Evolutionary conservation across 2,888 invertebrate genomes (phyloP), one percentile per base, ranked within the genome.

Genomic region (Luffia ferchaultella): DNA sequence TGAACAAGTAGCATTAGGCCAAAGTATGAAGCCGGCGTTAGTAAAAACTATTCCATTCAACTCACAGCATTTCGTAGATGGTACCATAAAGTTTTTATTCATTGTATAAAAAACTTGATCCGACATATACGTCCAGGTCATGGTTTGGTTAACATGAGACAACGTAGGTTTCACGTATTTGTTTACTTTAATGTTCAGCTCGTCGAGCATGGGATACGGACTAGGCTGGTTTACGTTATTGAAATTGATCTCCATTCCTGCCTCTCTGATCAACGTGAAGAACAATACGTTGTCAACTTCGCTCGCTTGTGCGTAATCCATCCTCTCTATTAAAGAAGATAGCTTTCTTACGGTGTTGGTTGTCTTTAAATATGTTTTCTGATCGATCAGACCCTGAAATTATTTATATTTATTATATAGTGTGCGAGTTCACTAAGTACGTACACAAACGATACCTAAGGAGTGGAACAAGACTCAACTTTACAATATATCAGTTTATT

Each of bases 51-150:
- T n/a, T n/a, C n/a, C n/a, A n/a, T n/a, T 2, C 42, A 55, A 74
- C 79, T 68, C 68, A 82, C 82, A 68, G 58, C 74, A 82, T 48
- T 69, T 73, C 41, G 64, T 70, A 1, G 77, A 68, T 1, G 82
- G 72, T 44, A 74, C 59, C 18, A 78, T 62, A 52, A 78, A 76
- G 52, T 63, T 70, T 3, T 58, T 54, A 48, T 68, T 67, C 52
- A 82, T 62, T 51, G 54, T 64, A 19, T 68, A 54, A 54, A 74
- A 77, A 16, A 67, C 73, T 1, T 59, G 60, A 2, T 59, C 58
- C 0, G 70, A 67, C 30, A 73, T 56, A 53, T 73, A 80, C 2
- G 60, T 57, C 79, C 79, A 82, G 3, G 58, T 48, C 15, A 68
- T 57, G 5, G 65, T 69, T 58, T 76, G 72, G 49, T 78, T 73